Evolutionary conservation across 1,140 invertebrate genomes (phyloP).

Genomic region (Procambarus clarkii): DNA sequence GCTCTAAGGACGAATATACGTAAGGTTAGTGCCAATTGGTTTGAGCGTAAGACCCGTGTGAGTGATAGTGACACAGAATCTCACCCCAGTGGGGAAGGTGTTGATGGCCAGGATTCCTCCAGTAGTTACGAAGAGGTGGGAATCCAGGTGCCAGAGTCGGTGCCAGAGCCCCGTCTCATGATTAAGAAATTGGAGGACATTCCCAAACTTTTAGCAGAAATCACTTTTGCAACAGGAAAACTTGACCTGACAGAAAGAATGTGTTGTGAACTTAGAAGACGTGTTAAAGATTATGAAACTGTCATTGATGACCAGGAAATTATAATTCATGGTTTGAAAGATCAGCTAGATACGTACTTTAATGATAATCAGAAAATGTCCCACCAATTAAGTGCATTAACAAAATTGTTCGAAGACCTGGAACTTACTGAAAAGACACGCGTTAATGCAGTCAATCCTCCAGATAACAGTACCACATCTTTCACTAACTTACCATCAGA

Average conservation of each 20-base stretch:
- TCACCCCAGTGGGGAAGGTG: neutral
- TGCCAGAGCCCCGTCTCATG: slow-evolving; percentile 6
- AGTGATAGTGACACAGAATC: slow-evolving; percentile 63
- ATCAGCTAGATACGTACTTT: slow-evolving; percentile 69
- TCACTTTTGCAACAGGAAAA: slow-evolving; percentile 50
- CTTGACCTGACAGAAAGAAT: slow-evolving; percentile 66
- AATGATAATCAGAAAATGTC: slow-evolving; percentile 71
- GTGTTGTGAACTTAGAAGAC: slow-evolving; percentile 59
- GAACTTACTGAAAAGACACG: slow-evolving; percentile 59
- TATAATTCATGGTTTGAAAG: slow-evolving; percentile 68
- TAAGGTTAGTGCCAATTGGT: slow-evolving; percentile 72
- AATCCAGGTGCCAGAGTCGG: neutral
- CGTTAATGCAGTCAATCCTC: slow-evolving; percentile 31
- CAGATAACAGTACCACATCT: slow-evolving; percentile 1
- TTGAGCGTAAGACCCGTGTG: slow-evolving; percentile 67
- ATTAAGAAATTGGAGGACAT: slow-evolving; percentile 57
- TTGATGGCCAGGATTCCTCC: neutral
- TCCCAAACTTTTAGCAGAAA: slow-evolving; percentile 49
- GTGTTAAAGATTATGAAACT: slow-evolving; percentile 68
- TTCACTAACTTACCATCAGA: slow-evolving; percentile 12
- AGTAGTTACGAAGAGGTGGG: neutral
- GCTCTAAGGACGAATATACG: slow-evolving; percentile 64
- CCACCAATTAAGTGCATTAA: slow-evolving; percentile 53
- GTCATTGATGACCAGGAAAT: slow-evolving; percentile 71
- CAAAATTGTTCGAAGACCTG: slow-evolving; percentile 65